Evolutionary conservation across 2,113 vertebrate genomes (phyloP).

Genomic region (Callionymus lyra): DNA sequence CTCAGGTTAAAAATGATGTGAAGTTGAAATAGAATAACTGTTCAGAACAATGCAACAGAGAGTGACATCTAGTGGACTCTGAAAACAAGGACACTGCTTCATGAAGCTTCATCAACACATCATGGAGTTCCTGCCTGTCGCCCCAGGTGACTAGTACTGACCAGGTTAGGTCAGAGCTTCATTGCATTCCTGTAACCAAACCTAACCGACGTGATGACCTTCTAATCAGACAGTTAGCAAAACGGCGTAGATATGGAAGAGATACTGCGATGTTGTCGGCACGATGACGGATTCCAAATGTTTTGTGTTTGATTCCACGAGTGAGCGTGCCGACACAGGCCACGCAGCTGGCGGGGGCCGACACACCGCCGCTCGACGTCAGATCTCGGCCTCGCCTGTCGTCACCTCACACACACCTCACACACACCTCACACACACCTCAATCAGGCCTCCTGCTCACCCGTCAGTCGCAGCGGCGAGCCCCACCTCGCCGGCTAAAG

Average conservation of each 20-base stretch:
- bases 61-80: no score
- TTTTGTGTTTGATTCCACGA: constrained; percentile 25
- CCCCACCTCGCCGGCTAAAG: constrained; percentile 34
- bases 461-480: constrained; percentile 46
- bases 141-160: no score
- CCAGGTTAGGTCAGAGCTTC: no score
- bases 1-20: no score
- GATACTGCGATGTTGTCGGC: not conserved
- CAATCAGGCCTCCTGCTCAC: constrained; percentile 62
- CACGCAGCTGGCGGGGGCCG: constrained; percentile 52
- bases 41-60: no score
- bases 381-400: constrained; percentile 60
- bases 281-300: constrained; percentile 16
- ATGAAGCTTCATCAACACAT: no score
- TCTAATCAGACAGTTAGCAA: not conserved
- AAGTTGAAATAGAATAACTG: no score
- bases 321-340: constrained; percentile 53
- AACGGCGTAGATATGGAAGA: not conserved
- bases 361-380: constrained; percentile 30
- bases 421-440: constrained; percentile 65
- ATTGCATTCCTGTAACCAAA: no score
- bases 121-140: no score
- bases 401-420: constrained; percentile 60
- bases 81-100: no score
- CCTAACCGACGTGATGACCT: no score